Evolutionary conservation across 2,888 invertebrate species (phyloP).

Genomic region (Drosophila picticornis): DNA sequence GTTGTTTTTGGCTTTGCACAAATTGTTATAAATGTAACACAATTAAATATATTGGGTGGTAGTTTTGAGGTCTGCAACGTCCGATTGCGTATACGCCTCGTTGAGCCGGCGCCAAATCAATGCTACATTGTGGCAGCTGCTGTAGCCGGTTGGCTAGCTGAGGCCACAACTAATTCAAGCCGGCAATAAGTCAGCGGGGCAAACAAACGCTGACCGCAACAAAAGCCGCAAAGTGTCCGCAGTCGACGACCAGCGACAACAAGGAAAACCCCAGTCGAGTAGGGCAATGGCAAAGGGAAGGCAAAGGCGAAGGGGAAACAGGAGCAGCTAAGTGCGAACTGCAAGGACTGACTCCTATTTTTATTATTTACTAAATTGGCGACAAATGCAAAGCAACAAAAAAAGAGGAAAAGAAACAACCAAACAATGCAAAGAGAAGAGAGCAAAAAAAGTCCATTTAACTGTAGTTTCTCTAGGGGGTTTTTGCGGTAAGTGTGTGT

Average conservation of each 20-base stretch:
- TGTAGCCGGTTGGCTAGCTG: constrained; percentile 16
- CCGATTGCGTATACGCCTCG: constrained; percentile 76
- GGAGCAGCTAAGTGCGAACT: constrained; percentile 66
- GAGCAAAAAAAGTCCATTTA: constrained; percentile 59
- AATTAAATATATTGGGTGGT: constrained; percentile 69
- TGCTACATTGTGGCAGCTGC: constrained; percentile 17
- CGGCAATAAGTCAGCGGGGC: constrained; percentile 75
- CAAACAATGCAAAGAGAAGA: constrained; percentile 53
- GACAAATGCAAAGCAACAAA: constrained; percentile 72
- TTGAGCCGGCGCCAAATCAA: constrained; percentile 63
- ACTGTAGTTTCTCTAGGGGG: constrained; percentile 63
- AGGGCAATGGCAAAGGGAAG: too few relatives aligned
- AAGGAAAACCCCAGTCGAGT: constrained; percentile 16
- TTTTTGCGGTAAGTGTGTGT: constrained; percentile 41
- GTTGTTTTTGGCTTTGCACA: constrained; percentile 38
- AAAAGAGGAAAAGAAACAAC: constrained; percentile 43
- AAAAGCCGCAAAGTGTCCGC: constrained; percentile 73
- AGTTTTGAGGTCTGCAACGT: constrained; percentile 21
- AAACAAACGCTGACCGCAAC: constrained; percentile 72
- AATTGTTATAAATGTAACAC: constrained; percentile 80
- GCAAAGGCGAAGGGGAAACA: neutral
- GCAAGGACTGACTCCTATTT: constrained; percentile 72
- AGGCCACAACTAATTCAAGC: constrained; percentile 73
- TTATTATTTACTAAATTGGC: constrained; percentile 82
- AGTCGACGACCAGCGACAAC: constrained; percentile 46